Base-by-base conservation (phyloP, 1,140 invertebrate genomes). In the Drosophila funebris region DNA sequence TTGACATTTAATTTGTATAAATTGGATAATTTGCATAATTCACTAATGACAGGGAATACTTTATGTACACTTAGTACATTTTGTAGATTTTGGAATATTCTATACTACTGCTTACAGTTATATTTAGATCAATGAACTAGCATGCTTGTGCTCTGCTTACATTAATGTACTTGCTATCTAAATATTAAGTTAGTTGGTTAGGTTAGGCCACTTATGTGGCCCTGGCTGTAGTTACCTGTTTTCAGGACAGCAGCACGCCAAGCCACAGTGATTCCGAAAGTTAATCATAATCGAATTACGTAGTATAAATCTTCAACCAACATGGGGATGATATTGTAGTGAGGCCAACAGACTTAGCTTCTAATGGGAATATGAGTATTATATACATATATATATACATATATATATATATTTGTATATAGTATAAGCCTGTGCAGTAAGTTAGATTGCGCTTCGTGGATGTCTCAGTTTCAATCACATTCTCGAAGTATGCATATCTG, bases 21-120 rank as follows among this genome's bases (percentile, higher is more conserved):
- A n/a, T n/a, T n/a, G 11, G 48, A 64, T 58, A 64, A 77, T 74
- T 77, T 74, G 58, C 72, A 76, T 76, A 76, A 76, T 53, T 27
- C 24, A 27, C 24, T 27, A 5, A 27, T 5, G 6, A 5, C 4
- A 4, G 24, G 5, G 6, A 27, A 27, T 4, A 6, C 24, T 27
- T 27, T 27, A 5, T 27, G 24, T 5, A 27, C 6, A 27, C 4
- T 27, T 27, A 27, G 24, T 4, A 27, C 4, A 1, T 4, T 27
- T 27, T 4, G 6, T 6, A 5, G 0, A 27, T 27, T 27, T 4
- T 27, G 6, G 4, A 22, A 22, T 4, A 22, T 22, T 1, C 4
- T 22, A 22, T 22, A 27, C 4, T 4, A 27, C 24, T 27, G 24
- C 0, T 4, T 27, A 27, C n/a, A n/a, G n/a, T n/a, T n/a, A n/a